Evolutionary conservation across 2,113 vertebrate species (phyloP).

Genomic region (Macaca mulatta): DNA sequence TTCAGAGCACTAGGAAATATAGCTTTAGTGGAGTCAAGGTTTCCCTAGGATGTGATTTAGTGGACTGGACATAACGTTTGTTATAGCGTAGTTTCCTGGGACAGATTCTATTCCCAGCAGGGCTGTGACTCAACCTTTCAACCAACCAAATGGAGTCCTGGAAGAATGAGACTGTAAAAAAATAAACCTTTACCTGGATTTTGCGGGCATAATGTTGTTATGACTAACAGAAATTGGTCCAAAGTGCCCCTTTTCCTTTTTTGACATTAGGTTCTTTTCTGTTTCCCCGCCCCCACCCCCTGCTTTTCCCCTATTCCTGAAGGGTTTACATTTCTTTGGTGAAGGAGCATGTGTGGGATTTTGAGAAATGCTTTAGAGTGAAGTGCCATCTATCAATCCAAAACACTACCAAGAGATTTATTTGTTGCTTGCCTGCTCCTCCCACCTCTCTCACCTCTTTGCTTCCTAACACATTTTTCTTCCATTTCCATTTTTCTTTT

Average conservation of each 20-base stretch:
- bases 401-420: slow-evolving; percentile 62
- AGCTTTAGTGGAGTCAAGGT: slow-evolving; percentile 39
- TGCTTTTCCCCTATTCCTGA: slow-evolving; percentile 11
- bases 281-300: too few relatives aligned
- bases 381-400: slow-evolving; percentile 67
- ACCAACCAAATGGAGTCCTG: background rate
- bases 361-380: slow-evolving; percentile 58
- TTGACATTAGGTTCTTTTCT: background rate
- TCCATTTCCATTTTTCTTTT: slow-evolving; percentile 56
- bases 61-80: background rate
- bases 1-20: slow-evolving; percentile 35
- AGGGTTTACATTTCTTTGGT: slow-evolving; percentile 53
- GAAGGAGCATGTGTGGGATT: slow-evolving; percentile 40
- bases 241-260: background rate
- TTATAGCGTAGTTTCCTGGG: slow-evolving; percentile 40
- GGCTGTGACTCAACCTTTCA: slow-evolving; percentile 51
- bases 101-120: slow-evolving; percentile 46
- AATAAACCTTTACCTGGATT: background rate
- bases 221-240: slow-evolving; percentile 37
- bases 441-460: slow-evolving; percentile 43
- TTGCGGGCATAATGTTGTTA: slow-evolving; percentile 4
- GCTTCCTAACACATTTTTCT: slow-evolving; percentile 66
- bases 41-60: slow-evolving; percentile 50
- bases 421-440: slow-evolving; percentile 51
- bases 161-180: slow-evolving; percentile 39